These are phyloP conservation scores for Patella vulgata DNA, from an alignment of 1,140 invertebrate genomes.

Conservation along the genomic window DNA sequence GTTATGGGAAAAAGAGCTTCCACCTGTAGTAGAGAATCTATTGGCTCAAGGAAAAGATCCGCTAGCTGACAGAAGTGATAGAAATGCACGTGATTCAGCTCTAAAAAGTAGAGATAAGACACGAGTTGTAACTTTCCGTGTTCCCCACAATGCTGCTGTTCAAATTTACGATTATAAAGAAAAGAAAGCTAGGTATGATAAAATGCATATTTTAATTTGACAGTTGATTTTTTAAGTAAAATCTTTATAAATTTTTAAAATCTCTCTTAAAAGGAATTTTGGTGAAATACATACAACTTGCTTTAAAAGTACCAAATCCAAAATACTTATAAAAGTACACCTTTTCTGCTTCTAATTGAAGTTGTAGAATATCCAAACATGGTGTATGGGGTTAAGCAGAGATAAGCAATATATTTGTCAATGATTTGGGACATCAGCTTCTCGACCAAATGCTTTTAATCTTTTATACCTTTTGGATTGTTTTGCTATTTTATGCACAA, in stretches of 20 bases:
- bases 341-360: too few species aligned
- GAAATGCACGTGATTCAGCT: conserved; percentile 2
- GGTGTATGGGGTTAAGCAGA: too few species aligned
- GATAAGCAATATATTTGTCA: too few species aligned
- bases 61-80: conserved; percentile 63
- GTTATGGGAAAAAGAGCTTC: conserved; percentile 69
- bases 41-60: conserved; percentile 62
- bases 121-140: conserved; percentile 68
- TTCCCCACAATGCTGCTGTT: conserved; percentile 71
- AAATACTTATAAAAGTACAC: too few species aligned
- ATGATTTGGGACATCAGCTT: too few species aligned
- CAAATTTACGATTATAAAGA: conserved; percentile 72
- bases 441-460: too few species aligned
- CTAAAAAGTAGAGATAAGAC: conserved; percentile 62
- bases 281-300: too few species aligned
- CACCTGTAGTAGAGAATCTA: conserved; percentile 65
- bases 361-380: too few species aligned
- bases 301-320: too few species aligned
- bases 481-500: too few species aligned
- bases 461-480: too few species aligned
- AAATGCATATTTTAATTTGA: background rate
- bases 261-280: too few species aligned
- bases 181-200: conserved; percentile 68
- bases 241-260: conserved; percentile 8
- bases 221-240: background rate